These are phyloP conservation scores for Drosophila atripex DNA, from an alignment of 2,888 invertebrate species.

Conservation along the genomic window DNA sequence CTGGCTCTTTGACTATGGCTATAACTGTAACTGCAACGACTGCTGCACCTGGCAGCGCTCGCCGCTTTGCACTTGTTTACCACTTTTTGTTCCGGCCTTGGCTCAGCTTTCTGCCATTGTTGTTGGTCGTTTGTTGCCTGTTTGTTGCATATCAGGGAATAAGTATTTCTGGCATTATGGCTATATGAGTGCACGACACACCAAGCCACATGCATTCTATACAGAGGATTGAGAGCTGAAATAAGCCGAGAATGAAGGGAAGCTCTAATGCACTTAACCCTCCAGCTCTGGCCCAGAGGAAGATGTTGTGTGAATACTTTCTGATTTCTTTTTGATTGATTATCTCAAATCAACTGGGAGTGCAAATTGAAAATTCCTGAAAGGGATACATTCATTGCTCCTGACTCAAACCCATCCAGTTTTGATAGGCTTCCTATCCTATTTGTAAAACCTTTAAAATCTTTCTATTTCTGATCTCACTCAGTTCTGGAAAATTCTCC, in stretches of 20 bases:
- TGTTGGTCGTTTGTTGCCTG: slow-evolving; percentile 59
- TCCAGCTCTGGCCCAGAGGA: slow-evolving; percentile 47
- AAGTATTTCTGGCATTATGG: slow-evolving; percentile 67
- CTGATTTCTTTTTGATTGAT: slow-evolving; percentile 3
- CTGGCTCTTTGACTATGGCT: slow-evolving; percentile 63
- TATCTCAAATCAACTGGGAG: neutral
- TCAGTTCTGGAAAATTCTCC: too few species aligned
- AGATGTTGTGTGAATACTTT: slow-evolving; percentile 24
- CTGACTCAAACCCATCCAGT: neutral
- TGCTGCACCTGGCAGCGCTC: slow-evolving; percentile 41
- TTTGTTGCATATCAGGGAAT: slow-evolving; percentile 62
- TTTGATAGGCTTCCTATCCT: neutral
- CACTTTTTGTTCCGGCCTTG: slow-evolving; percentile 60
- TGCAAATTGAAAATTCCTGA: neutral
- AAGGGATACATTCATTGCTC: neutral
- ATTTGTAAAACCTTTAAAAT: neutral
- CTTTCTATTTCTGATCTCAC: too few species aligned
- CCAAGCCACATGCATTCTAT: neutral
- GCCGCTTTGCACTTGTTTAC: slow-evolving; percentile 59
- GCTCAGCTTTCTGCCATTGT: slow-evolving; percentile 55
- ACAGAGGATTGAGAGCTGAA: slow-evolving; percentile 13
- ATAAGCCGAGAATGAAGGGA: neutral
- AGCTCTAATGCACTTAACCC: slow-evolving; percentile 73
- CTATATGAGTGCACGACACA: slow-evolving; percentile 45
- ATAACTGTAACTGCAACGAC: slow-evolving; percentile 24